Base-by-base conservation (phyloP, 23 tunicate genomes). In the Aplidium turbinatum region DNA sequence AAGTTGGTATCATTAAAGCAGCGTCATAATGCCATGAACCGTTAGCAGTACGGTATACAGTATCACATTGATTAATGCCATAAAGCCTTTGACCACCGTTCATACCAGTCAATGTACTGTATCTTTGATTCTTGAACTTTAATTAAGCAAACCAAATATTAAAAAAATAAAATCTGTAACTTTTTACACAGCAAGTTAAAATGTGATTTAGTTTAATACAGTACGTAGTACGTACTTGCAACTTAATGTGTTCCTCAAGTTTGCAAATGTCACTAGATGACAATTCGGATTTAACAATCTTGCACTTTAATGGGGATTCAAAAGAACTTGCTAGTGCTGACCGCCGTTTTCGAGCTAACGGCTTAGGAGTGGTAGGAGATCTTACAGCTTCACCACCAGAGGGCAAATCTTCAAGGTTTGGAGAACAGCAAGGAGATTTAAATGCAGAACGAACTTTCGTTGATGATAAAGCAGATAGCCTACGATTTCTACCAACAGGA, bases 371-470 rank as follows among this genome's bases (percentile, higher is more conserved):
- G 13, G 18, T 58, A 47, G 24, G 19, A 20, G 76, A 4, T 5
- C 22, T 55, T 6, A 24, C 35, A 47, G 6, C 28, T 4, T 9
- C 35, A 5, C 26, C 35, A 35, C 3, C 22, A 0, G 69, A 29
- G 4, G 28, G 24, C 1, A 28, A 16, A 34, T 45, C 2, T 33
- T 64, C 2, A 3, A 13, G 47, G 30, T 28, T 54, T 5, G 68
- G 78, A 0, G 82, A 68, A 27, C 87, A 71, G 11, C 58, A 40
- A 26, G 96, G 96, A 25, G 96, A 88, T 60, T 88, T 88, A 78
- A 88, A 88, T n/a, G 96, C 78, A 3, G 83, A 58, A 32, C 75
- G 74, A n/a, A 80, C 87, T 76, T 81, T 81, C 3, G 71, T 38
- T 1, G 84, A 57, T 28, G 77, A 87, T 31, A 85, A 33, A 2